Evolutionary conservation across 2,888 invertebrate species (phyloP), one percentile per base, ranked within the genome.

Genomic region (Cheilosia scutellata): DNA sequence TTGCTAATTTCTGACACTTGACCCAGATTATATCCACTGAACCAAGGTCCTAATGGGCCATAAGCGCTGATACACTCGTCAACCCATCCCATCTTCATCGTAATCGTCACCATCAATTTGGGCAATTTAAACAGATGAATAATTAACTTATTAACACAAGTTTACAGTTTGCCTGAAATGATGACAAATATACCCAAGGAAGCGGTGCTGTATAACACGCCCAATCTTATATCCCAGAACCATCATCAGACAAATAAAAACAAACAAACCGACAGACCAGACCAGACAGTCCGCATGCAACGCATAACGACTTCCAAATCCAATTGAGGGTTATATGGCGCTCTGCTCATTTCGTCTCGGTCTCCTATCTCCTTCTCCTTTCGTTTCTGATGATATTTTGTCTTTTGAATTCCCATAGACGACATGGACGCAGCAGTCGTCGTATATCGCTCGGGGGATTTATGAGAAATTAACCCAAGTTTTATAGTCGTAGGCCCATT

Each of bases 111-210:
- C 71, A 80, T 86, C 84, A 86, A 86, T 86, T 80, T 80, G 42
- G 66, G 66, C 80, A 80, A 72, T 82, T 86, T 77, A 86, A 82
- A 66, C 63, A 55, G 49, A 80, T 86, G 82, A 86, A 82, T 86
- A 86, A 86, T 86, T 86, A 86, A 86, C 75, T 80, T 71, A 86
- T 86, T 80, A 82, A 82, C 76, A 76, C 76, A 76, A 84, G 75
- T 82, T 80, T 80, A 70, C 63, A 84, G 83, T 79, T 80, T 4
- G 70, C 70, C 53, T 70, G 53, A 44, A 68, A 65, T 42, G 78
- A 71, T 72, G 68, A 65, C 75, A 71, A 82, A 82, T 62, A 66
- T 51, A 76, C 37, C 37, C 37, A 11, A 37, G 75, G 55, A 63
- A 63, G 74, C 40, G 33, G 42, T 47, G 27, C 27, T 25, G 11